These are phyloP conservation scores for Caracal caracal DNA, from an alignment of 2,113 vertebrate genomes.

Conservation along the genomic window DNA sequence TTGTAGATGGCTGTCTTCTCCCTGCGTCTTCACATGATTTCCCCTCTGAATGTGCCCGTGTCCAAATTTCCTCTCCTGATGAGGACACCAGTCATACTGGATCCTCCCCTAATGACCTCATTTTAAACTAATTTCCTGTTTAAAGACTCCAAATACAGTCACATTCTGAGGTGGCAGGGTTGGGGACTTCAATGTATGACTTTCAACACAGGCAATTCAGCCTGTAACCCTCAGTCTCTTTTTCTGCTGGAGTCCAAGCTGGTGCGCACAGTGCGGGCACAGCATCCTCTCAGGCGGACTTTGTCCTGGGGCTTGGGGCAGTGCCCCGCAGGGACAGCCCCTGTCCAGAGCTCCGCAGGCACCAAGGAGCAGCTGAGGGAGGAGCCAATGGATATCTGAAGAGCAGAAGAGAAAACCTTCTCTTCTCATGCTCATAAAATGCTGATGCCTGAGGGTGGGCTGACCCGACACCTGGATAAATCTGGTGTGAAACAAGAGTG, in stretches of 20 bases:
- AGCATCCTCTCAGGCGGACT: neutral
- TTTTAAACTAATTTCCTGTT: neutral
- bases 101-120: neutral
- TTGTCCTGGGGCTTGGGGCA: neutral
- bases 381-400: neutral
- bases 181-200: neutral
- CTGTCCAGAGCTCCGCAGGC: neutral
- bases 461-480: neutral
- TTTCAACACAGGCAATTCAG: neutral
- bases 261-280: rapidly evolving
- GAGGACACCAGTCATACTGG: neutral
- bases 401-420: neutral
- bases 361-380: neutral
- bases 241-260: neutral
- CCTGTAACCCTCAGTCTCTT: neutral
- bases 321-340: neutral
- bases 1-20: neutral
- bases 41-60: neutral
- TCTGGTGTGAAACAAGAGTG: neutral
- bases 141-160: neutral
- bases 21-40: neutral
- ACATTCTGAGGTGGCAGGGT: too few relatives aligned
- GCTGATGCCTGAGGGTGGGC: neutral
- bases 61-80: neutral
- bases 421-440: neutral